Evolutionary conservation across 1,140 invertebrate species (phyloP).

Genomic region (Drosophila varians): DNA sequence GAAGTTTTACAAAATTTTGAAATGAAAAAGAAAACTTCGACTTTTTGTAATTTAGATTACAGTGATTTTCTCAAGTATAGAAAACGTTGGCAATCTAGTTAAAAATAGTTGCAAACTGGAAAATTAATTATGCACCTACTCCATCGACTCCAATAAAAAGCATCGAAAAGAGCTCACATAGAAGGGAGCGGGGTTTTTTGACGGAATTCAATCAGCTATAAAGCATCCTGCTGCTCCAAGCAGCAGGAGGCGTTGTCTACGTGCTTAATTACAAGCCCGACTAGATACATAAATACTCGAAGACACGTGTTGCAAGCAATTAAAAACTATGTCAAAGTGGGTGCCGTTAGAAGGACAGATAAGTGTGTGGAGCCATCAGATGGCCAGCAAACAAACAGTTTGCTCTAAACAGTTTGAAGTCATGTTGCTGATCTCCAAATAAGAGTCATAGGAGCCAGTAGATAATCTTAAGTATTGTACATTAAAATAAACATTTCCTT

Average conservation of each 20-base stretch:
- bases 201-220: conserved; percentile 72
- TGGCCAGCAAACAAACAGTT: conserved; percentile 24
- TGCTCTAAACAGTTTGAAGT: neutral
- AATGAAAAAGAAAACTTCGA: neutral
- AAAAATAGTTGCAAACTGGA: neutral
- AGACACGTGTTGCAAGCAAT: conserved; percentile 63
- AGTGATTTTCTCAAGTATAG: neutral
- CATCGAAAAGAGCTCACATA: conserved; percentile 26
- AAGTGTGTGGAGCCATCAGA: no score
- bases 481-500: neutral
- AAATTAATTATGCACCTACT: conserved; percentile 10
- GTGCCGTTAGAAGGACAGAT: neutral
- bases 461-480: no score
- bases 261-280: conserved; percentile 71
- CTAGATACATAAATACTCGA: conserved; percentile 32
- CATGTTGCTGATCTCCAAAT: neutral
- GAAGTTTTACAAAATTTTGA: neutral
- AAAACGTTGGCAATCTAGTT: neutral
- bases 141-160: neutral
- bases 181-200: conserved; percentile 59
- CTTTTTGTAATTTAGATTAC: neutral
- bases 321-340: conserved; percentile 61
- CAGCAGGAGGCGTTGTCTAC: conserved; percentile 41
- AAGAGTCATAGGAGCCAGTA: neutral
- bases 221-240: conserved; percentile 21